A percentile compares a stretch with the other conserved stretches of the same genome.
These are phyloP conservation scores for Alcedo quadribrachys DNA, from an alignment of 2,797 vertebrate species.

Conservation along the genomic window DNA sequence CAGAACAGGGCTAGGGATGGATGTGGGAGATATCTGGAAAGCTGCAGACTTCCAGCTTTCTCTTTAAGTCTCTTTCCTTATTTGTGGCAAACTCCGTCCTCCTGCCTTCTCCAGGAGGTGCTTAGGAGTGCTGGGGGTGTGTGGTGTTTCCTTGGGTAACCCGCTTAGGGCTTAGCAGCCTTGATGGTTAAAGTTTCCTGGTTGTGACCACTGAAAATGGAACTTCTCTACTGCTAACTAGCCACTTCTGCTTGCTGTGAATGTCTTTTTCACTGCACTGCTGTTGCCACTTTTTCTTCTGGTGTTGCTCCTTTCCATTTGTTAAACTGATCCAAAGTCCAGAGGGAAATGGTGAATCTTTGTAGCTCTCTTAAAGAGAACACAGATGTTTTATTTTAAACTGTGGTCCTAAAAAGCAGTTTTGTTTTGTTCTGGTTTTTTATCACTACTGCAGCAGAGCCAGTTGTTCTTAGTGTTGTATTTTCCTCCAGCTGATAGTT, in stretches of 20 bases:
- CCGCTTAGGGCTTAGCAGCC: neutral
- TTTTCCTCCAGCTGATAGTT: neutral
- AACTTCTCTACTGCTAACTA: neutral
- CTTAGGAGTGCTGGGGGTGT: neutral
- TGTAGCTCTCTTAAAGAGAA: neutral
- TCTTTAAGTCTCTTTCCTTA: neutral
- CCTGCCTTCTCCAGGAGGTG: neutral
- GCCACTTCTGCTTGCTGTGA: neutral
- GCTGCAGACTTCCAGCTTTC: neutral
- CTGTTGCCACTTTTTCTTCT: neutral
- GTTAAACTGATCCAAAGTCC: neutral
- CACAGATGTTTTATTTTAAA: neutral
- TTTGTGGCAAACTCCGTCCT: neutral
- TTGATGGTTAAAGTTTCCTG: constrained; percentile 41
- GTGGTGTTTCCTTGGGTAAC: neutral
- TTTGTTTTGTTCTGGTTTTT: too few species aligned
- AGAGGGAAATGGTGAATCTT: too few species aligned
- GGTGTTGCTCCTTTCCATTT: neutral
- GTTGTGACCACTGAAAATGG: neutral
- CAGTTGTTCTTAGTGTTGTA: neutral
- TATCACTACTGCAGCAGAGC: neutral
- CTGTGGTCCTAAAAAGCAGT: neutral
- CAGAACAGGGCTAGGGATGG: neutral
- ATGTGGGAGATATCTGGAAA: neutral
- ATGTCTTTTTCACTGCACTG: neutral